These are phyloP conservation scores for Pelmatolapia mariae DNA, from an alignment of 2,113 vertebrate species.

Conservation along the genomic window DNA sequence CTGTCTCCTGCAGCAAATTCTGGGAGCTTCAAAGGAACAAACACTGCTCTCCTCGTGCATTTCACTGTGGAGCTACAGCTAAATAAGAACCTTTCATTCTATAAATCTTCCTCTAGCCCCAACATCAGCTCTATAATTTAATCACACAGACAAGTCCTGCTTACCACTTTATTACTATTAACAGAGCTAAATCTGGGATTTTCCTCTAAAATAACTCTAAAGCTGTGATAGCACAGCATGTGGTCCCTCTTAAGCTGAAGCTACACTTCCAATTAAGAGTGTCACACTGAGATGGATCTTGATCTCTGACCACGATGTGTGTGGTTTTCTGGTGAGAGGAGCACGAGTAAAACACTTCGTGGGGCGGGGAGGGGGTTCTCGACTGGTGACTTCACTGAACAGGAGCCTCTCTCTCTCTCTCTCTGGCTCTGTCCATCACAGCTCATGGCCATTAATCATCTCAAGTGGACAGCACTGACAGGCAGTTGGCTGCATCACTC, in stretches of 20 bases:
- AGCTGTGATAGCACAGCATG: constrained; percentile 27
- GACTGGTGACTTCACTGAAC: constrained; percentile 41
- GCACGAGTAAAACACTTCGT: constrained; percentile 27
- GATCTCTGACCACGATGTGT: constrained; percentile 8
- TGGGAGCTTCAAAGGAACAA: not conserved
- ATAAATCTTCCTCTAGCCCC: not conserved
- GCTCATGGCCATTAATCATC: constrained; percentile 65
- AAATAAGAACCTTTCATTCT: constrained; percentile 4
- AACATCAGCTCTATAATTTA: not conserved
- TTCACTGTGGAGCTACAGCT: not conserved
- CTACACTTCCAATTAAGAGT: constrained; percentile 13
- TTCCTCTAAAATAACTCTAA: constrained; percentile 16
- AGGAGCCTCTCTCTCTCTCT: constrained; percentile 41
- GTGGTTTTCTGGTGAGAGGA: constrained; percentile 10
- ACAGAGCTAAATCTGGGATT: constrained; percentile 27
- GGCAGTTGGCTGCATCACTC: constrained; percentile 63
- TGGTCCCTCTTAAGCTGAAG: constrained; percentile 36
- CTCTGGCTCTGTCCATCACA: constrained; percentile 62
- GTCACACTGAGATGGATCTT: constrained; percentile 13
- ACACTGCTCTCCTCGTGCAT: not conserved
- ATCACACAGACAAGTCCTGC: constrained; percentile 6
- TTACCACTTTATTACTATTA: constrained; percentile 28
- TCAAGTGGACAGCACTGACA: constrained; percentile 64
- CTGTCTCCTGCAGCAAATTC: not conserved
- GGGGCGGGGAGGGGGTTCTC: not conserved